Base-by-base conservation (phyloP, 2,113 vertebrate species). In the Larimichthys polyactis region DNA sequence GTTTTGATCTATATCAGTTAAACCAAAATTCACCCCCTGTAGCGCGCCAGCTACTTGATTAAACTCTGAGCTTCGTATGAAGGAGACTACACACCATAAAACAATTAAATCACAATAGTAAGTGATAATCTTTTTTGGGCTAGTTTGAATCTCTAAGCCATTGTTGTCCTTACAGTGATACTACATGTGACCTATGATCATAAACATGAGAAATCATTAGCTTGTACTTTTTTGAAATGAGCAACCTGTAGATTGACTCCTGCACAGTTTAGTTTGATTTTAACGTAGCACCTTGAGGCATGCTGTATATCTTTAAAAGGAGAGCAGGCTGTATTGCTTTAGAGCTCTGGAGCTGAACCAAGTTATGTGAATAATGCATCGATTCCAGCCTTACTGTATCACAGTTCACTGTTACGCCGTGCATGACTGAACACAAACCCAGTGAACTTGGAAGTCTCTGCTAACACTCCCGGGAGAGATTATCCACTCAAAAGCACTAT, bases 281-380 rank as follows among this genome's bases (percentile, higher is more conserved):
- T 40, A 65, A 63, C 9, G 27, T 3, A 20, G 15, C 43, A 48
- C 52, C 49, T 76, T 69, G 12, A 63, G 52, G 40, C 55, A 11
- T 52, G 70, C 55, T 81, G 6, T 57, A 52, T 82, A 65, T 65
- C 71, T 83, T 78, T 64, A 73, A 84, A 82, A 80, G 71, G 71
- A 78, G 72, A 78, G 19, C 20, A 16, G 55, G 40, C 79, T 59
- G 64, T 49, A 58, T 48, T 88, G 80, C 74, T 71, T 59, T 54
- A 55, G 73, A 67, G 75, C 76, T 68, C 62, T 65, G 75, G 62
- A 87, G 82, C 75, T 82, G 43, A 78, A 86, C 83, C 82, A 78
- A 89, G 82, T 84, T 85, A 86, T 90, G 88, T 90, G 88, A 90
- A 90, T 91, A 90, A 94, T 91, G 92, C 91, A 90, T 88, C 48